These are phyloP conservation scores for Frankliniella fusca DNA, from an alignment of 2,888 invertebrate species.

Conservation along the genomic window DNA sequence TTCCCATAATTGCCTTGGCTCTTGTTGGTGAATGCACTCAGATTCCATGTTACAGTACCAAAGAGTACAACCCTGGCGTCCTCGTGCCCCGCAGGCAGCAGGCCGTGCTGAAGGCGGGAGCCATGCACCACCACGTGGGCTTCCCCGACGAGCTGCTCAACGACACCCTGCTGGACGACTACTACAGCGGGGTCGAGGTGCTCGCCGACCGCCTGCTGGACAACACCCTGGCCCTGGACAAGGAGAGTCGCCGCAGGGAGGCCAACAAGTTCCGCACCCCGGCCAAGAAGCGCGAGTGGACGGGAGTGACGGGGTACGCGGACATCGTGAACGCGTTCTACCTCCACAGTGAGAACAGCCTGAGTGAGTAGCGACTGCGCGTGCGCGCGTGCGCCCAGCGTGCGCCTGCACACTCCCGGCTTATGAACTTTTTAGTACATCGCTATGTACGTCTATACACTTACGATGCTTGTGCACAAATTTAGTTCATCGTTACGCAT, in stretches of 20 bases:
- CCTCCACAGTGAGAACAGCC: not conserved
- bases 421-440: too few relatives aligned
- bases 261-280: not conserved
- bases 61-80: not conserved
- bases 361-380: not conserved
- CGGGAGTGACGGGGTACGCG: not conserved
- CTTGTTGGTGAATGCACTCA: too few relatives aligned
- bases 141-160: conserved; percentile 8
- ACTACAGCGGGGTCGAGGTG: not conserved
- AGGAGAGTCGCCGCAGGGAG: not conserved
- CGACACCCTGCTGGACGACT: not conserved
- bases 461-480: too few relatives aligned
- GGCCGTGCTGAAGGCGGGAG: not conserved
- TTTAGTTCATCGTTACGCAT: too few relatives aligned
- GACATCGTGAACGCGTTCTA: not conserved
- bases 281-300: not conserved
- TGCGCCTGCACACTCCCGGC: too few relatives aligned
- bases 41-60: not conserved
- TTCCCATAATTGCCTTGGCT: too few relatives aligned
- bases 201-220: not conserved
- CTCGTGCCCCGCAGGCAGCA: not conserved
- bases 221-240: not conserved
- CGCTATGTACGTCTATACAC: too few relatives aligned
- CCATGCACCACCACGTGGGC: not conserved
- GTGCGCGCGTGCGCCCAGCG: too few relatives aligned